Evolutionary conservation across 2,888 invertebrate genomes (phyloP).

Genomic region (Drosophila birchii): DNA sequence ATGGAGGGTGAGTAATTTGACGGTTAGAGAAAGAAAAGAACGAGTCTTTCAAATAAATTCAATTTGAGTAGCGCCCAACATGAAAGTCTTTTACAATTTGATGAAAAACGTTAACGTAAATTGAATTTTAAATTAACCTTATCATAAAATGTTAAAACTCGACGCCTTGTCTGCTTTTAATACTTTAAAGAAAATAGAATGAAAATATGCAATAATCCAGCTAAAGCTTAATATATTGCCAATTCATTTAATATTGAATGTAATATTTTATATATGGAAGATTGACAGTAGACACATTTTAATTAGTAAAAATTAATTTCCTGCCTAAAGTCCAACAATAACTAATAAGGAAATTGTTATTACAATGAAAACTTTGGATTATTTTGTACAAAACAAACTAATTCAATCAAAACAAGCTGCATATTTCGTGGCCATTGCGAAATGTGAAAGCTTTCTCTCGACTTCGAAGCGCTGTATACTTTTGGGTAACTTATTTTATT

Average conservation of each 20-base stretch:
- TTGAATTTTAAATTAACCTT: no score
- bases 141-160: no score
- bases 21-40: no score
- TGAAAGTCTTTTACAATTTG: neutral
- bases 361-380: neutral
- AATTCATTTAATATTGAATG: neutral
- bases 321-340: neutral
- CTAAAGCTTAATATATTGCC: neutral
- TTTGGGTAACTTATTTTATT: slow-evolving; percentile 29
- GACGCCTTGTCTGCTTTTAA: neutral
- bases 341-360: neutral
- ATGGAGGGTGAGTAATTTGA: slow-evolving; percentile 80
- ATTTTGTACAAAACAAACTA: neutral
- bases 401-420: slow-evolving; percentile 32
- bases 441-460: slow-evolving; percentile 34
- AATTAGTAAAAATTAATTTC: neutral
- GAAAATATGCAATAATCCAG: neutral
- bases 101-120: neutral
- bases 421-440: slow-evolving; percentile 41
- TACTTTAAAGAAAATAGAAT: neutral
- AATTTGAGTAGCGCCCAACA: neutral
- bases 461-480: slow-evolving; percentile 44
- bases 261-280: neutral
- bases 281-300: neutral
- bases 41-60: no score